Base-by-base conservation (phyloP, 2,797 vertebrate species). In the Coranthus polyacanthus region DNA sequence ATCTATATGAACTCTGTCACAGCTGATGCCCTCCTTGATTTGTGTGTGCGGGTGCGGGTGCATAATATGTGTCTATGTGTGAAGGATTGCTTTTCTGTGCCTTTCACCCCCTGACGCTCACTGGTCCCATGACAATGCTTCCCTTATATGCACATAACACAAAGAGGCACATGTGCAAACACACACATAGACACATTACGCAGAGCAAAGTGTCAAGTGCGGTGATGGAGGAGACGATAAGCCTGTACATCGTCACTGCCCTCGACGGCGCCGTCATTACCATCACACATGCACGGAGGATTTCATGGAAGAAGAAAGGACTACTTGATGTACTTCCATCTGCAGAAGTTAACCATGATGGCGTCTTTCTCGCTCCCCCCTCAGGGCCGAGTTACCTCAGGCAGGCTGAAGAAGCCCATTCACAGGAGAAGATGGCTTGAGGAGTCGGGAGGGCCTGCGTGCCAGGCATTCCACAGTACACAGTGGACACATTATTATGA, bases 401-500 rank as follows among this genome's bases (percentile, higher is more conserved):
- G 78, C 72, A 39, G 59, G 72, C 83, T 83, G 72, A 90, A 89
- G 85, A 88, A 85, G 78, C 75, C 87, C 83, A 91, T 91, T 91
- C 83, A 91, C 78, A 67, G 82, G 46, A 86, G 77, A 87, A 86
- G 87, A 92, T 81, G 80, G 75, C 85, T 75, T 38, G 82, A 85
- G 87, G 84, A 90, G 85, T 80, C 50, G 71, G 68, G 87, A 88
- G 85, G 68, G 78, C 71, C 83, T 56, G 86, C 86, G 79, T 94
- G 89, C 91, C 86, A 82, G 68, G 72, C 91, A 94, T 94, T 93
- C 91, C 85, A 88, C 76, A 82, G 78, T 76, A 86, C 86, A 94
- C 90, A 93, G 91, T 90, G 88, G 89, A 89, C 78, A 92, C 91
- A 92, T 92, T 94, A 92, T 93, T 92, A 91, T 93, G 88, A 90